These are phyloP conservation scores for Morone saxatilis DNA, from an alignment of 2,113 vertebrate species.

Conservation along the genomic window DNA sequence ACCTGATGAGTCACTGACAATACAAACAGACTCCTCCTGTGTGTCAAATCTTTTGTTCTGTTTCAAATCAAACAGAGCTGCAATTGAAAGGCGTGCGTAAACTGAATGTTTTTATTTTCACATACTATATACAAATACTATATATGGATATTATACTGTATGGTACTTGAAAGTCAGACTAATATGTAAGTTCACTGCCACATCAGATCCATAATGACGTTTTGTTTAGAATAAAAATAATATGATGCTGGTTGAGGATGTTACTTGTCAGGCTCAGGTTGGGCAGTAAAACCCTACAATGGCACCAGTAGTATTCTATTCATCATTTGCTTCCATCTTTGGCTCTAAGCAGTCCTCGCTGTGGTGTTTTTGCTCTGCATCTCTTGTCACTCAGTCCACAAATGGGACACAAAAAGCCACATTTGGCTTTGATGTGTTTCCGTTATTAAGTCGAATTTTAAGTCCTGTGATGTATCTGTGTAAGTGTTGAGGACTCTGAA, in stretches of 20 bases:
- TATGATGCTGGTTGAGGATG: background rate
- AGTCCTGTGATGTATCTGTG: background rate
- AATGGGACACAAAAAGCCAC: background rate
- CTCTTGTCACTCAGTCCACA: conserved; percentile 14
- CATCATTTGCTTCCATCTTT: background rate
- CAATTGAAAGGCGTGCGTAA: background rate
- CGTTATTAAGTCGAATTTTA: conserved; percentile 4
- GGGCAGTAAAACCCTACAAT: background rate
- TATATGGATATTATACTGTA: background rate
- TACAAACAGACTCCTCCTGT: conserved; percentile 20
- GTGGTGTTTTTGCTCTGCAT: background rate
- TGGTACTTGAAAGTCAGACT: background rate
- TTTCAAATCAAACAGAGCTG: conserved; percentile 14
- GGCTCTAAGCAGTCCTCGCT: background rate
- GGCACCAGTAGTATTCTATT: background rate
- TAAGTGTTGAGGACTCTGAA: background rate
- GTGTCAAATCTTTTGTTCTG: conserved; percentile 10
- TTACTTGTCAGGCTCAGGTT: background rate
- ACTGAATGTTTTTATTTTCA: background rate
- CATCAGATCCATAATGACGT: background rate
- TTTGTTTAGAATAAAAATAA: too few species aligned
- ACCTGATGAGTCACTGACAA: conserved; percentile 37
- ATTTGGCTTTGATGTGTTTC: conserved; percentile 9
- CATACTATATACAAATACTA: too few species aligned
- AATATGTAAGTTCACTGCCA: background rate